These are phyloP conservation scores for Tribolium madens DNA, from an alignment of 1,140 invertebrate species.

Conservation along the genomic window DNA sequence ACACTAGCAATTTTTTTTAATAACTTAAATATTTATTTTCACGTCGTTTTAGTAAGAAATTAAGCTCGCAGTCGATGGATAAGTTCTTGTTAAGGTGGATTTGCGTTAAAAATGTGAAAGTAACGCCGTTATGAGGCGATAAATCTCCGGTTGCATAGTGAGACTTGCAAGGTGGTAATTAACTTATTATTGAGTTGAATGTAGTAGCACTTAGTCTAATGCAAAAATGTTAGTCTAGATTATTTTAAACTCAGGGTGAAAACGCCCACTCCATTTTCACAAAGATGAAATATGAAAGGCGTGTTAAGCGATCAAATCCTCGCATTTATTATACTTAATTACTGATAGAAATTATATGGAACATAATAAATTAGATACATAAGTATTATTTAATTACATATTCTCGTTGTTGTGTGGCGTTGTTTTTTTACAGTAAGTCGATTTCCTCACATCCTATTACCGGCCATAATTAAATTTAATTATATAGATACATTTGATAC, in stretches of 20 bases:
- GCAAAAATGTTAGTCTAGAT: slow-evolving; percentile 33
- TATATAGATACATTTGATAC: slow-evolving; percentile 46
- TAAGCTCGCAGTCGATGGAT: background rate
- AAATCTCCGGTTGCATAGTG: slow-evolving; percentile 30
- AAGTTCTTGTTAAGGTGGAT: background rate
- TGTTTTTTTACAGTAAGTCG: slow-evolving; percentile 47
- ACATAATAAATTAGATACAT: slow-evolving; percentile 64
- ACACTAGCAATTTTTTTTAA: no score
- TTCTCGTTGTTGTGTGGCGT: slow-evolving; percentile 39
- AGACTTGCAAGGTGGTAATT: slow-evolving; percentile 35
- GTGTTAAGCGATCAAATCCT: slow-evolving; percentile 59
- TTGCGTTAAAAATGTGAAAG: background rate
- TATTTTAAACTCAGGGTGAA: slow-evolving; percentile 44
- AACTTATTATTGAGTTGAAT: slow-evolving; percentile 43
- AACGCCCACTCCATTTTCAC: slow-evolving; percentile 50
- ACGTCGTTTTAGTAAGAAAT: background rate
- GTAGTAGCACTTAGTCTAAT: slow-evolving; percentile 33
- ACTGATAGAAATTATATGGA: slow-evolving; percentile 61
- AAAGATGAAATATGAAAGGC: slow-evolving; percentile 59
- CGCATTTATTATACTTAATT: slow-evolving; percentile 61
- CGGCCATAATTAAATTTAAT: slow-evolving; percentile 50
- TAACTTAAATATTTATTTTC: no score
- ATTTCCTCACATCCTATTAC: slow-evolving; percentile 52
- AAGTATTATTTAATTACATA: slow-evolving; percentile 64
- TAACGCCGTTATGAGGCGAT: slow-evolving; percentile 17